Evolutionary conservation across 1,140 invertebrate genomes (phyloP), one percentile per base, ranked within the genome.

Genomic region (Rhynchophorus ferrugineus): DNA sequence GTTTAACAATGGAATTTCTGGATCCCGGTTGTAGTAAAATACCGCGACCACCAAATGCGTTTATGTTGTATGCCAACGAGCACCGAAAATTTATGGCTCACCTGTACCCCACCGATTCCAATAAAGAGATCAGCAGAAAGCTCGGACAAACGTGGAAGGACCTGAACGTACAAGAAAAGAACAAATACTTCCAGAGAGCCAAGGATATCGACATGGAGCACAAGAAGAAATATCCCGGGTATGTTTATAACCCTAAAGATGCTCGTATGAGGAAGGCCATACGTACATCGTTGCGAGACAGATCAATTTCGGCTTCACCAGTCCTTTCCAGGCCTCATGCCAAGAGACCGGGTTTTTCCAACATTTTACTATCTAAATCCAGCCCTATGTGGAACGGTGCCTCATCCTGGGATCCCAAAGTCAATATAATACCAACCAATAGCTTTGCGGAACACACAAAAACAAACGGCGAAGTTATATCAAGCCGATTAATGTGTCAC

Each of bases 41-140:
- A 11, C 77, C 76, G 1, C 65, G 80, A 13, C 80, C 80, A 6
- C 77, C 78, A 3, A 82, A 82, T 63, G 79, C 80, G 0, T 82
- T 82, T 51, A 81, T 82, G 79, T 57, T 82, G 0, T 82, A 79
- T 51, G 80, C 78, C n/a, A 79, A 80, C 60, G 74, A 79, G 29
- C 77, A 77, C 69, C 59, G 80, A 8, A 79, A 77, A 57, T 72
- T 73, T 56, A 62, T 82, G 8, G 74, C 78, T 3, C 58, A 68
- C 7, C 63, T 76, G 54, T 75, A 75, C 69, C 79, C 78, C 1
- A 61, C 69, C 0, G 78, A 80, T 44, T 79, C 75, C 7, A 82
- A 82, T 62, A 82, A 81, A 62, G 74, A 79, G 48, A 81, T 82
- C 36, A 82, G 79, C 52, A 75, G 78, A 54, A 72, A 77, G 64